Conservation (phyloP, 64 coral and sea anemone species). For the Montipora foliosa region DNA sequence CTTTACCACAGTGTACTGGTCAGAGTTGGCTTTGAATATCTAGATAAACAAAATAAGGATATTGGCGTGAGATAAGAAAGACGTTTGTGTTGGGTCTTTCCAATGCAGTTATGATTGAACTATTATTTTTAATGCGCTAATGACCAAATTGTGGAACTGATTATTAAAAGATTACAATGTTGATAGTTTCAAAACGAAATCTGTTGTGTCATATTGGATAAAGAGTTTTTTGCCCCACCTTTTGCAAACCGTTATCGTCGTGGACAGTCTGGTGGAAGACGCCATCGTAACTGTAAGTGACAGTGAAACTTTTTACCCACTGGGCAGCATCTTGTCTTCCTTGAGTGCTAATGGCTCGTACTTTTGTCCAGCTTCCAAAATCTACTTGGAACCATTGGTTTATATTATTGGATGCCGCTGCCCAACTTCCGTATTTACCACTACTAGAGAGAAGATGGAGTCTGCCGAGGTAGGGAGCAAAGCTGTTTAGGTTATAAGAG, state of each 20-base stretch:
- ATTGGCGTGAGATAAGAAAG: background rate
- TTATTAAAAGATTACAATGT: too few relatives aligned
- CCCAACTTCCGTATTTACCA: conserved; percentile 43
- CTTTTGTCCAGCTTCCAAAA: conserved; percentile 42
- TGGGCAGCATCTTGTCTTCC: conserved; percentile 39
- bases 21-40: conserved; percentile 7
- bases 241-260: background rate
- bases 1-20: conserved; percentile 4
- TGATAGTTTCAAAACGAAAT: too few relatives aligned
- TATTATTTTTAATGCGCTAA: too few relatives aligned
- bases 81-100: too few relatives aligned
- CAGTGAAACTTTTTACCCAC: conserved; percentile 60
- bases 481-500: conserved; percentile 1
- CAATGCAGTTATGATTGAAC: too few relatives aligned
- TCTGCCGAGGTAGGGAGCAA: conserved; percentile 41
- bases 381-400: conserved; percentile 61
- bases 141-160: too few relatives aligned
- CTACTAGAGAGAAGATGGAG: conserved; percentile 32
- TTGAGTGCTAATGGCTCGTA: conserved; percentile 28
- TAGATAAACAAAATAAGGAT: background rate
- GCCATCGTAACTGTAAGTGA: conserved; percentile 40
- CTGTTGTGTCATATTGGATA: too few relatives aligned
- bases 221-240: background rate
- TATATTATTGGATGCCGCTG: conserved; percentile 13
- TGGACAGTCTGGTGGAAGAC: background rate